Conservation (phyloP, 1,140 invertebrate genomes). For the Aphelenchoides fujianensis region DNA sequence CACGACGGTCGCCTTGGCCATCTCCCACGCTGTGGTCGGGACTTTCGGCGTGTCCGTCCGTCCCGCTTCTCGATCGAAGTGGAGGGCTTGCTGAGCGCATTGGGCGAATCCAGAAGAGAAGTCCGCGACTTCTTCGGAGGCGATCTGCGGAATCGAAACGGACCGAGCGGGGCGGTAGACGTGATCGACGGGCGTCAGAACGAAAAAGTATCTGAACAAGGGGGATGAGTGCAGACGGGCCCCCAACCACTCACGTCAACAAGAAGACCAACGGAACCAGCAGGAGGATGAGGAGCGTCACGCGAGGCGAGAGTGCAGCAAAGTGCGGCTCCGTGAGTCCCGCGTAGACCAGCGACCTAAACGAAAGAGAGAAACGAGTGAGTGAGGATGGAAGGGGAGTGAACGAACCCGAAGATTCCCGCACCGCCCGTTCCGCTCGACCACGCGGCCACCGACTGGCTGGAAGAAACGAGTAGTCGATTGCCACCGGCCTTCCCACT, state of each 20-base stretch:
- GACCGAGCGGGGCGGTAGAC: too few relatives aligned
- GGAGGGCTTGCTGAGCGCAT: too few relatives aligned
- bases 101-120: too few relatives aligned
- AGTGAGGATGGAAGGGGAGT: neutral
- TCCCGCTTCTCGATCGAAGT: too few relatives aligned
- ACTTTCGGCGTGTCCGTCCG: too few relatives aligned
- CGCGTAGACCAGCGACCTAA: constrained; percentile 38
- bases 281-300: constrained; percentile 44
- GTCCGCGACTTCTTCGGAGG: too few relatives aligned
- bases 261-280: constrained; percentile 38
- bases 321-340: constrained; percentile 42
- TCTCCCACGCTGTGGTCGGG: too few relatives aligned
- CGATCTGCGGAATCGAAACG: too few relatives aligned
- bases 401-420: constrained; percentile 43
- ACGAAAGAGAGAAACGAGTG: neutral
- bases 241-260: constrained; percentile 51
- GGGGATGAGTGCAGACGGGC: too few relatives aligned
- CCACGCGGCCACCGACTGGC: constrained; percentile 46
- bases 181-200: too few relatives aligned
- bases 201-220: too few relatives aligned
- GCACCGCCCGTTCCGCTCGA: constrained; percentile 54
- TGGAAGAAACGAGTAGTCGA: constrained; percentile 20
- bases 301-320: constrained; percentile 24
- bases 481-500: constrained; percentile 24
- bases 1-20: too few relatives aligned